Base-by-base conservation (phyloP, 2,113 vertebrate species). In the Rhinichthys klamathensis region DNA sequence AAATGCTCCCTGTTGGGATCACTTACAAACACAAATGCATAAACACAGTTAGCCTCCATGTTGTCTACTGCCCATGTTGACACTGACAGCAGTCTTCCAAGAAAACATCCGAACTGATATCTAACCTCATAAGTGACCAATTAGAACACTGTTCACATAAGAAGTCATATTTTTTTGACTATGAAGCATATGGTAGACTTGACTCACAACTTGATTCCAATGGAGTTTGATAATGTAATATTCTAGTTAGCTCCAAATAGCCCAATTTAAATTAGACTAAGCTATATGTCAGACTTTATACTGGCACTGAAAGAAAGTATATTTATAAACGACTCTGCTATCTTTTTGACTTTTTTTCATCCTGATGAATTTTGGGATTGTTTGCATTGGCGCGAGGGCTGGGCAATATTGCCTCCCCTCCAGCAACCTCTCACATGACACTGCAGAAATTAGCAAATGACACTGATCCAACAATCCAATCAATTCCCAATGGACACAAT, bases 1-100 rank as follows among this genome's bases (percentile, higher is more conserved):
- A 41, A 72, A 72, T 41, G 69, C 21, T 72, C 72, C 72, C 70
- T 8, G 3, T 49, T 41, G 72, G 72, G 72, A 74, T 49, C 41
- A 15, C 23, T 74, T 44, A 27, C 70, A 74, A 46, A 46, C n/a
- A 74, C 72, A 27, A n/a, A 74, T 4, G 13, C 21, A 27, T 49
- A 74, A 74, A 27, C 41, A 46, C n/a, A 21, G 18, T 72, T 9
- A 44, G 23, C 70, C 46, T 73, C 6, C 23, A 25, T 72, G 69
- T 35, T 72, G 69, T 61, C 13, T 7, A 65, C 61, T 32, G 61
- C 27, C 12, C 7, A 30, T 61, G 23, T 30, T 67, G 63, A 16
- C 63, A 67, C 15, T 32, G 63, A 16, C 63, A 67, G 27, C 6
- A 7, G 63, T 25, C 41, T 46, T 25, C 38, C 41, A 49, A 74